Conservation (phyloP, 2,797 vertebrate species). For the Eulemur rubriventer region DNA sequence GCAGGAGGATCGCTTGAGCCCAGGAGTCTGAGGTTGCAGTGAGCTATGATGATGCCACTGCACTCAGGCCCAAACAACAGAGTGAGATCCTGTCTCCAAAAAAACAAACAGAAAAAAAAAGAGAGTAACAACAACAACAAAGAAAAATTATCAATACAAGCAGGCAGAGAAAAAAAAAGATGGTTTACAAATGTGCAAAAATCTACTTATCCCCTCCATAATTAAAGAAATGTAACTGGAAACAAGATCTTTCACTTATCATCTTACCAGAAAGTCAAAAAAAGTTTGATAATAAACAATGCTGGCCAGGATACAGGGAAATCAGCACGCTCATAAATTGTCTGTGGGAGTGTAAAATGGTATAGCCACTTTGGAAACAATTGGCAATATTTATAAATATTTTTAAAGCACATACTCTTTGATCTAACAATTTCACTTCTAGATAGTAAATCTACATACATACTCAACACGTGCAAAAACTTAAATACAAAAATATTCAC, state of each 20-base stretch:
- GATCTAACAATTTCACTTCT: constrained; percentile 44
- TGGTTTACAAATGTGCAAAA: constrained; percentile 33
- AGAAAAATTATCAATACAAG: background rate
- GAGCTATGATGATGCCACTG: background rate
- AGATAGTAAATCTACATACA: constrained; percentile 34
- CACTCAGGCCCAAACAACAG: background rate
- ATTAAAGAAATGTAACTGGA: constrained; percentile 35
- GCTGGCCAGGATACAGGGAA: background rate
- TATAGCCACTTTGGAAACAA: constrained; percentile 18
- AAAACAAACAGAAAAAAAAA: background rate
- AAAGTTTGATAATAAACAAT: constrained; percentile 23
- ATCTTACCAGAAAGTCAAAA: constrained; percentile 36
- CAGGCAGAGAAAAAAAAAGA: constrained; percentile 19
- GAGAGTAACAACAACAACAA: background rate
- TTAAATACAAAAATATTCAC: constrained; percentile 43
- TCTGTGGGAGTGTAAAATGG: constrained; percentile 10
- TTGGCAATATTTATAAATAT: constrained; percentile 36
- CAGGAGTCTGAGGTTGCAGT: background rate
- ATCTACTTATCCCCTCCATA: background rate
- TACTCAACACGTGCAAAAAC: constrained; percentile 30
- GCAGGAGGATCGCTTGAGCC: too few species aligned
- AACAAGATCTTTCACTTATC: constrained; percentile 36
- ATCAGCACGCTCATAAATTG: background rate
- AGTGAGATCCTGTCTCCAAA: background rate
- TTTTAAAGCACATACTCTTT: constrained; percentile 43